A percentile compares a stretch with the other conserved stretches of the same genome.
phyloP scores from a whole-genome alignment of 1,140 invertebrate species.

The Latrodectus geometricus region DNA sequence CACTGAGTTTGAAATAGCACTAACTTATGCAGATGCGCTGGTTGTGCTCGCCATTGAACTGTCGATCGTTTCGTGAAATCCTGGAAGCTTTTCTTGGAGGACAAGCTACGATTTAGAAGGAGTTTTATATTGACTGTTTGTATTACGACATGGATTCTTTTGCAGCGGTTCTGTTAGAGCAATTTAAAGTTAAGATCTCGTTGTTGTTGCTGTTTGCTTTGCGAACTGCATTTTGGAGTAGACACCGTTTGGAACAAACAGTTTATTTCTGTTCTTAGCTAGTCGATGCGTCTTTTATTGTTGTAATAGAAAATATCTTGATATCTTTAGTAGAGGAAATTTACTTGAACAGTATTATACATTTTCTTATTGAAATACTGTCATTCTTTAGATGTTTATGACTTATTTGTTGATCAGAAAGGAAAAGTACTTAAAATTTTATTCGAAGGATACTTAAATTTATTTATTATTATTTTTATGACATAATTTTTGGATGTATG shows the following conservation, averaged over 20 bases:
- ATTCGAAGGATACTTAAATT: too few species aligned
- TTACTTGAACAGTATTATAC: too few species aligned
- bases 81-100: slow-evolving; percentile 7
- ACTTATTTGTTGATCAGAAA: too few species aligned
- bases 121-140: slow-evolving; percentile 52
- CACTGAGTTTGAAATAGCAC: slow-evolving; percentile 49
- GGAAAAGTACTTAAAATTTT: too few species aligned
- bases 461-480: too few species aligned
- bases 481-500: too few species aligned
- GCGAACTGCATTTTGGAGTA: neutral
- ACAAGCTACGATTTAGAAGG: slow-evolving; percentile 28
- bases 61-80: slow-evolving; percentile 30
- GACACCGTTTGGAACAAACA: neutral
- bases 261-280: neutral
- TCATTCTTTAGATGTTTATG: too few species aligned
- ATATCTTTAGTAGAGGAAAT: too few species aligned
- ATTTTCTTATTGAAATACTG: too few species aligned
- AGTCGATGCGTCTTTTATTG: neutral
- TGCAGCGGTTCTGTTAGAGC: neutral
- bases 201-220: neutral
- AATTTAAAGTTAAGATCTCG: slow-evolving; percentile 2
- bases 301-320: neutral
- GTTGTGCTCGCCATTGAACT: slow-evolving; percentile 38
- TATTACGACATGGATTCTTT: slow-evolving; percentile 22
- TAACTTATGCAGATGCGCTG: slow-evolving; percentile 51